Evolutionary conservation across 1,140 invertebrate species (phyloP).

Genomic region (Brachionus rubens): DNA sequence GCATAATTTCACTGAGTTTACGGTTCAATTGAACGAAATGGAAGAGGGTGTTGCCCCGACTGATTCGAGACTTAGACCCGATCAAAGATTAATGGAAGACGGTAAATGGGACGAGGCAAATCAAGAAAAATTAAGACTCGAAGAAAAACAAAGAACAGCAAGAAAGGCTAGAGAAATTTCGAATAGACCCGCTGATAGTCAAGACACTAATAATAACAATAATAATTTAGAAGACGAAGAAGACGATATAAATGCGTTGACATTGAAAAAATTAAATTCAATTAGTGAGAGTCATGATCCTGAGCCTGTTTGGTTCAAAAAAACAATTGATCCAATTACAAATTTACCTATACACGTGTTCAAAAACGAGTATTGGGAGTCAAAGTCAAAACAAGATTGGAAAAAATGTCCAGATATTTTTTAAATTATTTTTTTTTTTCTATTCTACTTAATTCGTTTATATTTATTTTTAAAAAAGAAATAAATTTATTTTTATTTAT

Average conservation of each 20-base stretch:
- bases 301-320: constrained; percentile 84
- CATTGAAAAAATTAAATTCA: constrained; percentile 16
- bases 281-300: constrained; percentile 54
- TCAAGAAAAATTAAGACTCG: constrained; percentile 76
- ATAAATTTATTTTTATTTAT: no score
- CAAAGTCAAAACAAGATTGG: constrained; percentile 85
- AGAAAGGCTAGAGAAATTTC: constrained; percentile 69
- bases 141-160: constrained; percentile 80
- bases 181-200: constrained; percentile 60
- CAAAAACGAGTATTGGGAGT: constrained; percentile 86
- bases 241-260: constrained; percentile 20
- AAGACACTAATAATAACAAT: background rate
- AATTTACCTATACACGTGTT: constrained; percentile 79
- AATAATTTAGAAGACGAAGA: background rate
- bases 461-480: no score
- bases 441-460: background rate
- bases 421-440: constrained; percentile 25
- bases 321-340: constrained; percentile 73
- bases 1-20: constrained; percentile 85
- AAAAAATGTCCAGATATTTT: constrained; percentile 84
- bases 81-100: constrained; percentile 95
- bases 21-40: constrained; percentile 89
- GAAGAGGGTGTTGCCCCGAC: constrained; percentile 82
- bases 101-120: constrained; percentile 95
- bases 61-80: constrained; percentile 84